These are phyloP conservation scores for Bettongia penicillata DNA, from an alignment of 2,113 vertebrate genomes.

Conservation along the genomic window DNA sequence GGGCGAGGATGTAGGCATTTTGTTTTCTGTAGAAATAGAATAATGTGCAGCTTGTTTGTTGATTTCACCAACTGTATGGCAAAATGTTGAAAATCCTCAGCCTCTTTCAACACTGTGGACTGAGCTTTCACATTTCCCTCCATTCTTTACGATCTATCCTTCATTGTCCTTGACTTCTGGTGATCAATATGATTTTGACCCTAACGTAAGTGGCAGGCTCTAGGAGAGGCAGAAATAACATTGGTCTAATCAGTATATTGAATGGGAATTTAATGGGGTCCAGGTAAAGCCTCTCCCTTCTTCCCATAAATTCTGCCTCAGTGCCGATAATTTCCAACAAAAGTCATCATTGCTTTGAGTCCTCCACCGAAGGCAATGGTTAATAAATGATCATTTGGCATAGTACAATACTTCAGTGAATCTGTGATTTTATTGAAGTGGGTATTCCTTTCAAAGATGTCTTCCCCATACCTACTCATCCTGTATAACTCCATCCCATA, in stretches of 20 bases:
- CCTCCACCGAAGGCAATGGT: not conserved
- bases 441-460: not conserved
- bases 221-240: not conserved
- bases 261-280: not conserved
- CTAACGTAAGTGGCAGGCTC: not conserved
- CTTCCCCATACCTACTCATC: not conserved
- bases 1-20: not conserved
- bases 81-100: not conserved
- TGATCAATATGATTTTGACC: not conserved
- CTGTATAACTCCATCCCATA: not conserved
- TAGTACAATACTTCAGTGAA: not conserved
- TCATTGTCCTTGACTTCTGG: not conserved
- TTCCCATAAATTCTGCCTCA: not conserved
- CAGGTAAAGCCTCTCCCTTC: not conserved
- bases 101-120: not conserved
- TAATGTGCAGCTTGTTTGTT: not conserved
- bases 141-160: not conserved
- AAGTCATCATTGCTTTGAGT: not conserved
- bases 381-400: not conserved
- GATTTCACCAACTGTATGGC: not conserved
- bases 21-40: not conserved
- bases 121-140: not conserved
- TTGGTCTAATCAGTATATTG: not conserved
- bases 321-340: not conserved
- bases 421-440: not conserved